Base-by-base conservation (phyloP, 2,888 invertebrate species). In the Zygothrica quintamaculata region DNA sequence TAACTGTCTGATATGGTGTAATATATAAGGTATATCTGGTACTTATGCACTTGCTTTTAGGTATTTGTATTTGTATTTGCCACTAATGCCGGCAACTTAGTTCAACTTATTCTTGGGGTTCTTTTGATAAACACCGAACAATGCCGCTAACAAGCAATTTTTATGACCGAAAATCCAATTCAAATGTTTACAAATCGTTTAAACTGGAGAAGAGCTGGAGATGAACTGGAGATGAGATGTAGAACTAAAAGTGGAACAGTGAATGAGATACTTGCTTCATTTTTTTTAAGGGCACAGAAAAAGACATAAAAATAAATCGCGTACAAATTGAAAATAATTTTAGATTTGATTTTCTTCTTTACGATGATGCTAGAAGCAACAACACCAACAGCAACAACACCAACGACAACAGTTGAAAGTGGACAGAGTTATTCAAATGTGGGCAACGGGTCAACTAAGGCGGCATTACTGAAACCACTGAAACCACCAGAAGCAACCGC, bases 241-340 rank as follows among this genome's bases (percentile, higher is more conserved):
- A 43, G 26, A 46, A 31, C 26, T 39, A 31, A 26, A 44, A 40
- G 13, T 22, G 66, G 58, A 64, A 60, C 65, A 51, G 46, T 76
- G 40, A 26, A 34, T 52, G 18, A 64, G 40, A n/a, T n/a, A n/a
- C n/a, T n/a, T n/a, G n/a, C n/a, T n/a, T n/a, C n/a, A n/a, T n/a
- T n/a, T n/a, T n/a, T 44, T 44, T 40, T 62, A 12, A 39, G 40
- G 42, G 29, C n/a, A 29, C 47, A 57, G 55, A 75, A 47, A 81
- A 81, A 84, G 82, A 84, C 87, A 88, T 88, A 84, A 88, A 88
- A 89, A 72, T 88, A 88, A 89, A 89, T 89, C 88, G 89, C 87
- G 77, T 85, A 89, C 89, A 89, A 89, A 89, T 89, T 89, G 89
- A 89, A 89, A 86, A 87, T 88, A 87, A 89, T 89, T 88, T 89